Base-by-base conservation (phyloP, 92 coral and sea anemone genomes). In the Palythoa grandiflora region DNA sequence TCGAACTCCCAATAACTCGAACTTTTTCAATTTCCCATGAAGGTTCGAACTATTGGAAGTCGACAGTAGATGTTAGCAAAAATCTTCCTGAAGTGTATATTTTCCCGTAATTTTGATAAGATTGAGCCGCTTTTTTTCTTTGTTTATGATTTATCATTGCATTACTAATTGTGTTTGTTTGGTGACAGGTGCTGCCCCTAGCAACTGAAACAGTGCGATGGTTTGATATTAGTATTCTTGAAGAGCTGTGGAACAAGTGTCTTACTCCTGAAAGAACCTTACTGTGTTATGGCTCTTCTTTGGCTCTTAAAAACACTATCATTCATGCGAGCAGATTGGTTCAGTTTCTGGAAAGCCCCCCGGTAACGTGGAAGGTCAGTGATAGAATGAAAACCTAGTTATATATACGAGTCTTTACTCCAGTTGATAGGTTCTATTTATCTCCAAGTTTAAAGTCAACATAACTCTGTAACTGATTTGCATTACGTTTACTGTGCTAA, bases 291-390 rank as follows among this genome's bases (percentile, higher is more conserved):
- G 96, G 98, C 20, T 93, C 92, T 60, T 96, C 98, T 88, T 92
- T 95, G 68, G 94, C 99, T 20, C 83, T 96, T 48, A 92, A 93
- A 38, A 91, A 96, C 83, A 92, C 98, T 78, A 87, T 96, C 13
- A 86, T 89, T 16, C 99, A 96, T 66, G 99, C 99, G 59, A 96
- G 98, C 1, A 94, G 96, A 87, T 80, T 96, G 68, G 90, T 93
- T 77, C 96, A 93, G 57, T 96, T 95, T 75, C 91, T 96, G 79
- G 96, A 96, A 35, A 98, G 94, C 60, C 99, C 99, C 2, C 99
- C 98, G 14, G 91, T 96, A 16, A 96, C 96, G 19, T 96, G 99
- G 99, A 96, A 95, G 99, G 99, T 96, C 28, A 28, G 28, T 80
- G 15, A 53, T 10, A 38, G 63, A 70, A 38, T 55, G 5, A 1